Conservation (phyloP, 2,888 invertebrate species). For the Tachina grossa region DNA sequence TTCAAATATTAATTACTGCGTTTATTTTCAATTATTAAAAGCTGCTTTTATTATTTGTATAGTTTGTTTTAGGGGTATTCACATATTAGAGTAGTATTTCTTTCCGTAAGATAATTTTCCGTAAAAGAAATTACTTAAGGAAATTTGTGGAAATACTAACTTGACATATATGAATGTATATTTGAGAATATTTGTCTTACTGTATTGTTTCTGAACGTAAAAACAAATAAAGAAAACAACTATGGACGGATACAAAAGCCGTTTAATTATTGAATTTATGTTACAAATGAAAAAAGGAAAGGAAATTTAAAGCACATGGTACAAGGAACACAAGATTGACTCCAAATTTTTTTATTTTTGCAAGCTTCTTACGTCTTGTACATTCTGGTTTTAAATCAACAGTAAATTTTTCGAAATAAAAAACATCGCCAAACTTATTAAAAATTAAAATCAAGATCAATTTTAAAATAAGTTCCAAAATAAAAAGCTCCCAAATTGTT, state of each 20-base stretch:
- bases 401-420: neutral
- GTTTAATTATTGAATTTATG: slow-evolving; percentile 23
- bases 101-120: neutral
- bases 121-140: neutral
- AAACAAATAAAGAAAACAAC: slow-evolving; percentile 32
- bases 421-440: neutral
- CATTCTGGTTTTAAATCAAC: slow-evolving; percentile 3
- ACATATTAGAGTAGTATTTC: neutral
- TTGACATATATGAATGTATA: neutral
- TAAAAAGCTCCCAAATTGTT: too few species aligned
- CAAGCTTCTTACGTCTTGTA: neutral
- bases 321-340: too few species aligned
- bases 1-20: slow-evolving; percentile 10
- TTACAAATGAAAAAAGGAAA: neutral
- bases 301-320: neutral
- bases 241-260: slow-evolving; percentile 67
- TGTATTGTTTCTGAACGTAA: neutral
- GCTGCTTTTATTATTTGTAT: slow-evolving; percentile 16
- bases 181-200: neutral
- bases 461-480: too few species aligned
- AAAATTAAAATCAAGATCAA: too few species aligned
- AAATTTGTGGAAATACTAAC: neutral
- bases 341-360: neutral
- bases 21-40: slow-evolving; percentile 15
- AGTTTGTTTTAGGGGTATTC: neutral